phyloP scores from a whole-genome alignment of 2,888 invertebrate genomes.

The Pseudococcus longispinus region DNA sequence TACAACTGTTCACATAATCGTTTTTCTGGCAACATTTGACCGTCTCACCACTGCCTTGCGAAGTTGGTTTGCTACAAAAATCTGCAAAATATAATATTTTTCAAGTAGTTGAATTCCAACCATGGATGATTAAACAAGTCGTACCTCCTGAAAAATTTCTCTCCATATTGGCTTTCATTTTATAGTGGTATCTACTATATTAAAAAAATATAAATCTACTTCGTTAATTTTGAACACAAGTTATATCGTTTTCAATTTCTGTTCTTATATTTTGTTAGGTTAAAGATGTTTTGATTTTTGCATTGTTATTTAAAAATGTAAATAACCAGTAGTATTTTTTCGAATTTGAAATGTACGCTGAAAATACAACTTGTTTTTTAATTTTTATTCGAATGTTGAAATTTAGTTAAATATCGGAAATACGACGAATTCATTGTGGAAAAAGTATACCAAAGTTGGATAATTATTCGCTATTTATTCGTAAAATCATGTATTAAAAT shows the following conservation, averaged over 20 bases:
- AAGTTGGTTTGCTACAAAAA: background rate
- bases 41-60: conserved; percentile 4
- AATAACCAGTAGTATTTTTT: background rate
- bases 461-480: background rate
- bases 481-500: background rate
- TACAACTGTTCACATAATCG: background rate
- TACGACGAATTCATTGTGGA: conserved; percentile 38
- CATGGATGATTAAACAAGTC: background rate
- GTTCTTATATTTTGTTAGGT: background rate
- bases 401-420: conserved; percentile 32
- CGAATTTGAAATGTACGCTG: background rate
- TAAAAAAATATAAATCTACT: background rate
- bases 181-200: background rate
- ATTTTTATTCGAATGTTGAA: background rate
- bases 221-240: background rate
- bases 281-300: background rate
- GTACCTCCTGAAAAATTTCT: background rate
- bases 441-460: background rate
- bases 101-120: background rate
- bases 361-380: background rate
- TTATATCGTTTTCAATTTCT: background rate
- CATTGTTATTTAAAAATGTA: background rate
- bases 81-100: background rate
- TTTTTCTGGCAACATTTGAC: background rate
- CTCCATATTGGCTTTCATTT: background rate